phyloP scores from a whole-genome alignment of 2,888 invertebrate genomes.

The Arctia plantaginis region DNA sequence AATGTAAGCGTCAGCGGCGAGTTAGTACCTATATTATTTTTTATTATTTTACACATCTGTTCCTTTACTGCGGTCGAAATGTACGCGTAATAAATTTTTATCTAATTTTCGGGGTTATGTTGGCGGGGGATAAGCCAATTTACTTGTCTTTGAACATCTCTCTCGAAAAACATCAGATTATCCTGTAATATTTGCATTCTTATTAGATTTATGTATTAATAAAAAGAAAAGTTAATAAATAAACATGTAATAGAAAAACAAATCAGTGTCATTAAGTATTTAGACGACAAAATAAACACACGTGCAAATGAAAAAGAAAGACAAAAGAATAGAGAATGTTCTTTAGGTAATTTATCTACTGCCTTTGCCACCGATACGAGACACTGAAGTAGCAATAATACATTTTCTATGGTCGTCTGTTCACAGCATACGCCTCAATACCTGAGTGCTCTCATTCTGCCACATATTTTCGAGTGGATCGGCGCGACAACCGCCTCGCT shows the following conservation, averaged over 20 bases:
- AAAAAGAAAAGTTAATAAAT: too few relatives aligned
- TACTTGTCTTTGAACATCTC: conserved; percentile 1
- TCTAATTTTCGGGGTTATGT: conserved; percentile 12
- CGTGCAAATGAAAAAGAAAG: neutral
- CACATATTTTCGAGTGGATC: neutral
- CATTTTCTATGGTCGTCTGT: neutral
- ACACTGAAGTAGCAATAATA: neutral
- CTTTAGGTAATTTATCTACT: neutral
- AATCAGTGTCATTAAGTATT: neutral
- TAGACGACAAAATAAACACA: neutral
- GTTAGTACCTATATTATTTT: conserved; percentile 12
- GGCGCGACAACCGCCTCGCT: neutral
- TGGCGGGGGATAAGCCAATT: neutral
- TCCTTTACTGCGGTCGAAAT: conserved; percentile 17
- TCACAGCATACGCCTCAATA: neutral
- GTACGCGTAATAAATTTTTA: conserved; percentile 17
- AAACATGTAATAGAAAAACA: neutral
- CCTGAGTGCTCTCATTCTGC: neutral
- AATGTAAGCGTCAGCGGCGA: conserved; percentile 9
- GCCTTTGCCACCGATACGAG: neutral
- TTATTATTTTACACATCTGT: conserved; percentile 19
- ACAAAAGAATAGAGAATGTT: neutral
- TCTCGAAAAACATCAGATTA: neutral
- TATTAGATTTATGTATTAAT: too few relatives aligned
- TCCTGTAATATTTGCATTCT: neutral